Conservation (phyloP, 1,140 invertebrate genomes). For the Conus ventricosus region DNA sequence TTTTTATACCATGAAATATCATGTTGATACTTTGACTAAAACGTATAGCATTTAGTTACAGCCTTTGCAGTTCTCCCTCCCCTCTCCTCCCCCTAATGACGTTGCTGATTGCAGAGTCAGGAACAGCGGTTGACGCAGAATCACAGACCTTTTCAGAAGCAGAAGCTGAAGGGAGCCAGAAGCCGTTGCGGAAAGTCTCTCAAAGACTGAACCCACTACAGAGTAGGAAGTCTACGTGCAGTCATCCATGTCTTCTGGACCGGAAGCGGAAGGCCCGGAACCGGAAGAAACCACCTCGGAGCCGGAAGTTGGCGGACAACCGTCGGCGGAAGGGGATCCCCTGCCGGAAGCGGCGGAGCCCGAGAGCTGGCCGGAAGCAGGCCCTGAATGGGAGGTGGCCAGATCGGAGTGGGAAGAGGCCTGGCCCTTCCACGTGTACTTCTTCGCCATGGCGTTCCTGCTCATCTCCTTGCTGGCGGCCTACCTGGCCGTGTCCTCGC, state of each 20-base stretch:
- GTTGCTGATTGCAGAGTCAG: too few species aligned
- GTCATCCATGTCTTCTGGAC: background rate
- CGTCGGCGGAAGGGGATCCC: constrained; percentile 16
- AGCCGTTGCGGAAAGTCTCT: too few species aligned
- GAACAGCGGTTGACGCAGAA: too few species aligned
- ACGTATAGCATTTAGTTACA: too few species aligned
- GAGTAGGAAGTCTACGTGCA: background rate
- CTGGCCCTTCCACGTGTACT: constrained; percentile 55
- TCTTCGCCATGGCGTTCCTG: constrained; percentile 39
- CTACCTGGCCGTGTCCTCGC: constrained; percentile 30
- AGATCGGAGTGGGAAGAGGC: constrained; percentile 48
- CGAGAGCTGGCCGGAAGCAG: constrained; percentile 53
- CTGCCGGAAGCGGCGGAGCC: constrained; percentile 5
- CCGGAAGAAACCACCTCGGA: background rate
- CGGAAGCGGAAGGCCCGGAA: background rate
- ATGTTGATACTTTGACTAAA: too few species aligned
- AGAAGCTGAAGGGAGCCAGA: too few species aligned
- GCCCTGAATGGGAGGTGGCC: constrained; percentile 47
- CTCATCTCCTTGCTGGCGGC: constrained; percentile 25
- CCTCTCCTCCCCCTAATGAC: too few species aligned
- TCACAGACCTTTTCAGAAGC: too few species aligned
- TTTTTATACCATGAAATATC: too few species aligned
- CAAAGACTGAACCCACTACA: background rate
- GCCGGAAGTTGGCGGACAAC: constrained; percentile 2
- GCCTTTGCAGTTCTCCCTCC: too few species aligned